Base-by-base conservation (phyloP, 37 sponge, comb jelly and placozoan genomes). In the Axinella damicornis region DNA sequence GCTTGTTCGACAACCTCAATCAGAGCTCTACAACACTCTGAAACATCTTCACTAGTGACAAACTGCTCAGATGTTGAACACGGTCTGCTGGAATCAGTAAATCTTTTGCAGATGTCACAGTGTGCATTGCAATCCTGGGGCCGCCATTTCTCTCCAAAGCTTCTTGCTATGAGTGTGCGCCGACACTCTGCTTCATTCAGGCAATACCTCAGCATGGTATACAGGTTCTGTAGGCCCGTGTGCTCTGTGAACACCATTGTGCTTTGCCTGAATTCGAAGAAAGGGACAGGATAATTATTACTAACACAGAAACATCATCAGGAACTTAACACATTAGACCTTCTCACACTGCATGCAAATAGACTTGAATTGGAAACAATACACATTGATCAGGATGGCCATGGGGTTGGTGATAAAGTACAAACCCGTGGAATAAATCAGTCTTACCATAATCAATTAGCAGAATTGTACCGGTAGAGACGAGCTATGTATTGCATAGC, bases 101-200 rank as follows among this genome's bases (percentile, higher is more conserved):
- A 24, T 70, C 18, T n/a, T 13, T 31, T n/a, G 38, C 75, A 73
- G 1, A 74, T 34, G 70, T 96, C 96, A 84, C 96, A 96, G 57
- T 69, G 71, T 21, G 30, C 36, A n/a, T 87, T 27, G 69, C 96
- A 96, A 30, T 92, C 93, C 22, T 62, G 21, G 33, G 71, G 61
- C 57, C 55, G 70, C 87, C 97, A 95, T 33, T 65, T 35, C 54
- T 98, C 98, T 21, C 87, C 91, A 70, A 98, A 98, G 78, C 90
- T 85, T 1, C 31, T 32, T 14, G 98, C 96, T 5, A 98, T 82
- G 5, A 89, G 22, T 16, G 83, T 76, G 21, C 98, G 75, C 53
- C 98, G 71, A 73, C 98, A 97, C 46, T 83, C 73, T 0, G 66
- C 67, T 20, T 74, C 72, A 36, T 94, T 86, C 27, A 83, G 69